Evolutionary conservation across 2,888 invertebrate species (phyloP), one percentile per base, ranked within the genome.

Genomic region (Drosophila atripex): DNA sequence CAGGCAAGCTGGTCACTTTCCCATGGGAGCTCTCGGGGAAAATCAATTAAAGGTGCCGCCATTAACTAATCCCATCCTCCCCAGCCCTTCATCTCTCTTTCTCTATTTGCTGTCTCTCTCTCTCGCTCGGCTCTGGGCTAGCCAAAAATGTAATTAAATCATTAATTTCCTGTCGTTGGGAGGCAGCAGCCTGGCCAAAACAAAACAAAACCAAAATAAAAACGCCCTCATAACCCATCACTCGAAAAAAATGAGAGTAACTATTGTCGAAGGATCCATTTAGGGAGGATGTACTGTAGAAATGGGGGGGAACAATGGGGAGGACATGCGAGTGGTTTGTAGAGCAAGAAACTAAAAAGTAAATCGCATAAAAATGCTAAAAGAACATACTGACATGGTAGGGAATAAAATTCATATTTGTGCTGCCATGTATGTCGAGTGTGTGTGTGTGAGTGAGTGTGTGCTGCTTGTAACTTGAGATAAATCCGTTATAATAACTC

Each of bases 401-500:
- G 66, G 63, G 71, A 82, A 82, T 70, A 55, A 73, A 82, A 78
- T 77, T n/a, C 68, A 72, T 70, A 75, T 79, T 56, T 78, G 59
- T 68, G 64, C 68, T 52, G 47, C 45, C 65, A 43, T 63, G 56
- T 47, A 46, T 64, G 52, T 25, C 71, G 4, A 39, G n/a, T 41
- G 18, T 18, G 25, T 35, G 18, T 46, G n/a, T 46, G 21, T 51
- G 2, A n/a, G n/a, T 57, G 16, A 54, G 12, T 47, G 11, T 52
- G 47, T 43, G 21, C 28, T 58, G 60, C 68, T 66, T 80, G 82
- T 78, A 83, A 83, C 82, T 78, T 88, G 79, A 83, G 86, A 86
- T 83, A 83, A 83, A 86, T 83, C 82, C 82, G 86, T 88, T 83
- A 86, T 76, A 86, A 82, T 86, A 83, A 82, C 72, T 80, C 76